Evolutionary conservation across 2,797 vertebrate genomes (phyloP), one percentile per base, ranked within the genome.

Genomic region (Argyrosomus regius): DNA sequence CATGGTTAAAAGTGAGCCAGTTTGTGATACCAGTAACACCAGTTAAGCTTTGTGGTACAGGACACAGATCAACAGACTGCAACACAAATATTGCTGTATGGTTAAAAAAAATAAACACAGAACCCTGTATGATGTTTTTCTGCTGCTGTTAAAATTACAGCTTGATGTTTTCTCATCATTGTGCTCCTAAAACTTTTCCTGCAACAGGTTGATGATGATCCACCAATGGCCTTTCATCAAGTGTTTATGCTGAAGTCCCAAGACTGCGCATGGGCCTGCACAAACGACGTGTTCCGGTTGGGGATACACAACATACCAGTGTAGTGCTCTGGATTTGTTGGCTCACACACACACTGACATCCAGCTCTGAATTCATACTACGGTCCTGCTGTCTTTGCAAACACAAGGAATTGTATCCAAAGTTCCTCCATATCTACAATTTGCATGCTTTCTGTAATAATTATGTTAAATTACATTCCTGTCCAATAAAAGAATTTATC

Each of bases 161-260:
- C 53, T 41, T 41, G 35, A 2, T 65, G 16, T 65, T 76, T 52
- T 48, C 1, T 73, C 8, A 50, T 46, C 3, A 10, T 17, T 57
- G 28, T 66, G 3, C 45, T 62, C 10, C 18, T 3, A 49, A 72
- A 59, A 56, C 14, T 6, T 28, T 70, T 65, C 35, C 39, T 72
- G 43, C 80, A 63, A 85, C 73, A 96, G 94, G 93, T 91, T 35
- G 94, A 95, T 83, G 91, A 94, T 1, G 94, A 96, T 83, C 94
- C 89, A 59, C 94, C 96, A 26, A 95, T 96, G 94, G 95, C 94
- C 56, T 96, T 96, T 77, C 95, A 96, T 73, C 94, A 96, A 78
- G 89, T 96, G 62, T 96, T 96, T 82, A 83, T 96, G 91, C 89
- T 96, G 87, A 96, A 95, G 89, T 91, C 82, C 26, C 77, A 92